Evolutionary conservation across 2,113 vertebrate genomes (phyloP).

Genomic region (Saiga tatarica): DNA sequence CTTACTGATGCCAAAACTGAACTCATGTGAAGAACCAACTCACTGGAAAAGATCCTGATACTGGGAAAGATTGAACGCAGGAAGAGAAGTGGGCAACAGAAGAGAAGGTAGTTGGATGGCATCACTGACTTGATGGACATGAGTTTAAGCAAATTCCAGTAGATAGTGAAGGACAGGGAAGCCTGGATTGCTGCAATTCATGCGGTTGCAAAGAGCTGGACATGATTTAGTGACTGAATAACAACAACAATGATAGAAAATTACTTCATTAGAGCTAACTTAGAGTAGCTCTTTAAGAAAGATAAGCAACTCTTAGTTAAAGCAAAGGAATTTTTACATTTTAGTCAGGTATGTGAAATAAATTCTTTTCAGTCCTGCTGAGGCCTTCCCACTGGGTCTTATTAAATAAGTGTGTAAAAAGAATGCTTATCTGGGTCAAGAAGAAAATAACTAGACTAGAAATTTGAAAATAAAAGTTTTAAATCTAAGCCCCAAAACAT

Average conservation of each 20-base stretch:
- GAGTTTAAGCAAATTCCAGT: background rate
- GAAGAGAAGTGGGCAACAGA: background rate
- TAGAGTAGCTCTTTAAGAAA: background rate
- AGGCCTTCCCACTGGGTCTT: background rate
- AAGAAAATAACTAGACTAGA: background rate
- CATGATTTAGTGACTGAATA: background rate
- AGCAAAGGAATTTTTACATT: background rate
- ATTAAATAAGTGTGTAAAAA: background rate
- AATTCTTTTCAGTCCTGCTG: background rate
- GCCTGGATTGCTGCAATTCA: background rate
- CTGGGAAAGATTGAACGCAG: background rate
- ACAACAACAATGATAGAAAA: background rate
- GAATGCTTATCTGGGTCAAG: background rate
- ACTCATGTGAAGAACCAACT: background rate
- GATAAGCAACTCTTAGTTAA: background rate
- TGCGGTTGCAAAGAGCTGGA: background rate
- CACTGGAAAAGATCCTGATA: background rate
- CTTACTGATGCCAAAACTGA: background rate
- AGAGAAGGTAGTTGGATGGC: background rate
- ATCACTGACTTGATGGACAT: background rate
- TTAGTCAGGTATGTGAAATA: conserved; percentile 21
- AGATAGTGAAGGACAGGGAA: background rate
- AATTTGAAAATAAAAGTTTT: conserved; percentile 26
- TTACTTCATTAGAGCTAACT: background rate
- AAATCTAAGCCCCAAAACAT: background rate